Base-by-base conservation (phyloP, 2,797 vertebrate species). In the Prunella strophiata region DNA sequence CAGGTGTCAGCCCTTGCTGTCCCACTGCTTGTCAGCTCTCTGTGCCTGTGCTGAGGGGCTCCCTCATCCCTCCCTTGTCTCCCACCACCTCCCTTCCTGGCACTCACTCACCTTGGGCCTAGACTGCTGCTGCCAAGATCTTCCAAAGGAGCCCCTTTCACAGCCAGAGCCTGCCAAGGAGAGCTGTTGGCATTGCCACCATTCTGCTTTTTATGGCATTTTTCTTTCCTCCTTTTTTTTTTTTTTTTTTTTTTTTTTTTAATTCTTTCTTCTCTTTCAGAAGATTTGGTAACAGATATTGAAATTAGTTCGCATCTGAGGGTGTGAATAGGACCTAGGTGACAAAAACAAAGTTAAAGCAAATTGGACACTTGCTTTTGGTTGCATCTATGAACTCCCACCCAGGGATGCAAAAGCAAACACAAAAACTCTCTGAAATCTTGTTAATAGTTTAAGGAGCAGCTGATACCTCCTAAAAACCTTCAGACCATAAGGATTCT, bases 391-490 rank as follows among this genome's bases (percentile, higher is more conserved):
- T 38, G n/a, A 70, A n/a, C 8, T 78, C 45, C 55, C 16, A 57
- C 22, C 19, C 50, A 47, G 36, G 13, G 11, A 55, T 90, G 65
- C 19, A 82, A 93, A 91, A 91, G 10, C 47, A 73, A 76, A 79
- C 71, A 16, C n/a, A 66, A 54, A 88, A 90, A 54, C 83, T 6
- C 51, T 73, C 87, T 57, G 34, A 81, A 58, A 70, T 82, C 20
- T 63, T 74, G 27, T 67, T 92, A 84, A 38, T 23, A 21, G 32
- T 92, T 82, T 74, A 67, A 91, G 77, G 27, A 80, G 40, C 82
- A 94, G 85, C 85, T 94, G 88, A 83, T 65, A 42, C 54, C 34
- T 70, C 40, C 58, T 81, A 81, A 89, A 91, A 89, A 29, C 32
- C 34, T 79, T 55, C 48, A 80, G 8, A 38, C 55, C 51, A 23